Evolutionary conservation across 2,797 vertebrate species (phyloP).

Genomic region (Philypnodon macrostomus): DNA sequence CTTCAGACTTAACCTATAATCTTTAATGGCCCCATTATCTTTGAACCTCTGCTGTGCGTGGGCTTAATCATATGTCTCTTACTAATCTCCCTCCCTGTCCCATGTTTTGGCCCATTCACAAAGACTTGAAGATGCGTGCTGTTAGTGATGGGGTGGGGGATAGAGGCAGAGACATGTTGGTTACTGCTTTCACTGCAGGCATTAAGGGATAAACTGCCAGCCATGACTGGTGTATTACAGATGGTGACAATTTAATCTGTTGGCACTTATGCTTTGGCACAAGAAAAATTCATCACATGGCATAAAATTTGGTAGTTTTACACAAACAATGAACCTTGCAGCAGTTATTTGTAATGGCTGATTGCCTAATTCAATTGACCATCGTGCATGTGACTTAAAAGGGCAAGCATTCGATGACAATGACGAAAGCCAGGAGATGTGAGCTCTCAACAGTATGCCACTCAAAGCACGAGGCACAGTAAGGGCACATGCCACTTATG

Average conservation of each 20-base stretch:
- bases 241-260: slow-evolving; percentile 44
- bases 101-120: slow-evolving; percentile 53
- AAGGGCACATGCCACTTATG: slow-evolving; percentile 23
- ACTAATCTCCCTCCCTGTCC: slow-evolving; percentile 55
- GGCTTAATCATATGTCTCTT: slow-evolving; percentile 64
- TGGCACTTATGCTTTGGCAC: slow-evolving; percentile 20
- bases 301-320: slow-evolving; percentile 5
- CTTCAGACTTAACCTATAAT: slow-evolving; percentile 67
- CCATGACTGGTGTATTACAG: slow-evolving; percentile 23
- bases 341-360: too few species aligned
- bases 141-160: slow-evolving; percentile 25
- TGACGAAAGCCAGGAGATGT: slow-evolving; percentile 20
- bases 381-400: slow-evolving; percentile 10
- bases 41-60: slow-evolving; percentile 59
- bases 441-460: slow-evolving; percentile 6
- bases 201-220: slow-evolving; percentile 46
- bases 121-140: slow-evolving; percentile 40
- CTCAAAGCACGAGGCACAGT: slow-evolving; percentile 15
- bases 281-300: slow-evolving; percentile 10
- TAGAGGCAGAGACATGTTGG: slow-evolving; percentile 33
- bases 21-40: slow-evolving; percentile 67
- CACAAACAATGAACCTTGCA: too few species aligned
- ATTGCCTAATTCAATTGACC: slow-evolving; percentile 13
- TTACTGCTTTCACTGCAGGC: slow-evolving; percentile 28
- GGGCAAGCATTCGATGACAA: slow-evolving; percentile 24